Evolutionary conservation across 2,888 invertebrate genomes (phyloP).

Genomic region (Villa cingulata): DNA sequence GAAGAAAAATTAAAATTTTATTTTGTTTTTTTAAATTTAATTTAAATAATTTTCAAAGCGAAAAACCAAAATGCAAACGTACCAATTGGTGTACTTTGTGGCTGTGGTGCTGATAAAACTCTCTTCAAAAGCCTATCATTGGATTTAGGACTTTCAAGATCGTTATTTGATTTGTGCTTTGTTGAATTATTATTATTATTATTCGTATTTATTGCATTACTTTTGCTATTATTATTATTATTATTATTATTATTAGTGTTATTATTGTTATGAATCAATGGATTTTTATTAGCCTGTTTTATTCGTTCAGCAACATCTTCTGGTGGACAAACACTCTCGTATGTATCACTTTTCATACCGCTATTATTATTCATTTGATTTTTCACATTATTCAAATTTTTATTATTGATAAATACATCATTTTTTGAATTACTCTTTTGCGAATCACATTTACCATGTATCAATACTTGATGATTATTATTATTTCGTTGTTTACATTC

Average conservation of each 20-base stretch:
- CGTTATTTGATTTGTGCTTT: too few species aligned
- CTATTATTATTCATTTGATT: conserved; percentile 26
- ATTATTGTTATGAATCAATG: conserved; percentile 29
- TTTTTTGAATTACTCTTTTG: conserved; percentile 3
- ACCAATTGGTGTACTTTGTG: conserved; percentile 32
- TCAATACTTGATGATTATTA: conserved; percentile 24
- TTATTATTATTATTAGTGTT: conserved; percentile 15
- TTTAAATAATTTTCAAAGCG: neutral
- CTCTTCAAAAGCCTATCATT: conserved; percentile 38
- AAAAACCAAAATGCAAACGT: conserved; percentile 17
- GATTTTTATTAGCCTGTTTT: conserved; percentile 30
- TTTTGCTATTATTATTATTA: too few species aligned
- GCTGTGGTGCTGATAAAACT: conserved; percentile 44
- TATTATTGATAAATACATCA: conserved; percentile 17
- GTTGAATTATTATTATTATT: too few species aligned
- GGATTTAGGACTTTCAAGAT: conserved; percentile 15
- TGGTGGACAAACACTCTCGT: conserved; percentile 35
- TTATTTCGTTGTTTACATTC: conserved; percentile 31
- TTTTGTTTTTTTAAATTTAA: neutral
- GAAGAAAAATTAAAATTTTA: conserved; percentile 1
- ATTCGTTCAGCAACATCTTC: conserved; percentile 34
- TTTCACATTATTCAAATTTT: conserved; percentile 30
- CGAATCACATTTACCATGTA: conserved; percentile 27
- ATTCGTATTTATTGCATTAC: too few species aligned
- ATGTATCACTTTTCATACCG: conserved; percentile 34